Percentiles rank a stretch among this genome's conserved stretches.
Conservation (phyloP, 2,888 invertebrate species). For the Hoplodrina ambigua region DNA sequence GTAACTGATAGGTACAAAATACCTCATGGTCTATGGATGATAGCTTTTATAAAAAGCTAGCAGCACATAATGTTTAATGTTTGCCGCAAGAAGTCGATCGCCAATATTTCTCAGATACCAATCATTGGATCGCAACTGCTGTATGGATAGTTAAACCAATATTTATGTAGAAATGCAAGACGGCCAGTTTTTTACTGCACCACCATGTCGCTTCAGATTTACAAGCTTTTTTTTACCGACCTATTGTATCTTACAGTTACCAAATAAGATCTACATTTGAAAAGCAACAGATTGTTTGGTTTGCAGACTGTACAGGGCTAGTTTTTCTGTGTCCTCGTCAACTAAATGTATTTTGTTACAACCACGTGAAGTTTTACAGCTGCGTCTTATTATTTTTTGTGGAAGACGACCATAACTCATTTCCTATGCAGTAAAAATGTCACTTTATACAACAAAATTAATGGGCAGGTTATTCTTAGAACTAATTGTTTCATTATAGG, state of each 20-base stretch:
- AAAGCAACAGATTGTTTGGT: slow-evolving; percentile 48
- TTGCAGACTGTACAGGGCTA: slow-evolving; percentile 62
- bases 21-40: slow-evolving; percentile 43
- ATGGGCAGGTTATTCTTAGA: slow-evolving; percentile 67
- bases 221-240: slow-evolving; percentile 54
- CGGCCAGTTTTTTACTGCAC: slow-evolving; percentile 76
- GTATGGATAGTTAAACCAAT: slow-evolving; percentile 74
- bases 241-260: slow-evolving; percentile 52
- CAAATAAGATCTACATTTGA: slow-evolving; percentile 59
- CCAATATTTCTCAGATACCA: slow-evolving; percentile 66
- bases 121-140: slow-evolving; percentile 67
- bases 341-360: slow-evolving; percentile 76
- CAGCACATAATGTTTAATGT: slow-evolving; percentile 49
- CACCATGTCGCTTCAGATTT: slow-evolving; percentile 69
- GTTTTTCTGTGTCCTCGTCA: slow-evolving; percentile 73
- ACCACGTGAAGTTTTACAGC: slow-evolving; percentile 76
- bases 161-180: slow-evolving; percentile 83
- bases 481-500: slow-evolving; percentile 61
- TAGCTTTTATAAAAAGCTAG: slow-evolving; percentile 51
- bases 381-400: slow-evolving; percentile 73
- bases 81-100: slow-evolving; percentile 55
- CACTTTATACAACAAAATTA: slow-evolving; percentile 70
- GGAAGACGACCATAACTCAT: slow-evolving; percentile 70
- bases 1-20: slow-evolving; percentile 28
- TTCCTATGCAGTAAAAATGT: slow-evolving; percentile 76